Conservation (phyloP, 2,888 invertebrate genomes). For the Eupithecia pulchellata region DNA sequence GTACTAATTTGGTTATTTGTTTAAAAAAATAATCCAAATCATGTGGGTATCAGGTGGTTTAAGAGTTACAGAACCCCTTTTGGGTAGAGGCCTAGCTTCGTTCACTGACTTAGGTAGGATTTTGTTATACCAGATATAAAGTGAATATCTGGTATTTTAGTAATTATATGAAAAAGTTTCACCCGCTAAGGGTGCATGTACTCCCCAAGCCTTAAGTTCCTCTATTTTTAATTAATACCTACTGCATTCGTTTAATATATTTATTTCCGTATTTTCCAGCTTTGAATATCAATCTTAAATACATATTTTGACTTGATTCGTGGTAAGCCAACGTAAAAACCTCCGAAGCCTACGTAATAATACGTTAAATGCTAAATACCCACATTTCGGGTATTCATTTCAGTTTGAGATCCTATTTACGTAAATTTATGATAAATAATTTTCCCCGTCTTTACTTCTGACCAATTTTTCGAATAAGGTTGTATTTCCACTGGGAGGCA, state of each 20-base stretch:
- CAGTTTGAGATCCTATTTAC: slow-evolving; percentile 50
- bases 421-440: slow-evolving; percentile 58
- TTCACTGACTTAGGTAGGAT: no score
- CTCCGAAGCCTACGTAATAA: not conserved
- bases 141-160: no score
- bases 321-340: not conserved
- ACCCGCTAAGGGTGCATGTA: no score
- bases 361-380: slow-evolving; percentile 37
- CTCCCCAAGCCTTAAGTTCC: not conserved
- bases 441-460: slow-evolving; percentile 47
- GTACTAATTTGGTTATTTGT: no score
- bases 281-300: not conserved
- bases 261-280: not conserved
- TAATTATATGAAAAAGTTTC: no score
- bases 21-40: no score
- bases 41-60: no score
- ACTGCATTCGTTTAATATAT: no score
- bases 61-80: no score
- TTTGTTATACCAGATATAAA: no score
- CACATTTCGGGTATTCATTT: slow-evolving; percentile 50
- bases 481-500: not conserved
- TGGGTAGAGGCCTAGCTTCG: no score
- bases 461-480: slow-evolving; percentile 47
- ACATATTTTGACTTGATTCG: not conserved
- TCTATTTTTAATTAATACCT: no score